Conservation (phyloP, 1,140 invertebrate species). For the Copidosoma floridanum region DNA sequence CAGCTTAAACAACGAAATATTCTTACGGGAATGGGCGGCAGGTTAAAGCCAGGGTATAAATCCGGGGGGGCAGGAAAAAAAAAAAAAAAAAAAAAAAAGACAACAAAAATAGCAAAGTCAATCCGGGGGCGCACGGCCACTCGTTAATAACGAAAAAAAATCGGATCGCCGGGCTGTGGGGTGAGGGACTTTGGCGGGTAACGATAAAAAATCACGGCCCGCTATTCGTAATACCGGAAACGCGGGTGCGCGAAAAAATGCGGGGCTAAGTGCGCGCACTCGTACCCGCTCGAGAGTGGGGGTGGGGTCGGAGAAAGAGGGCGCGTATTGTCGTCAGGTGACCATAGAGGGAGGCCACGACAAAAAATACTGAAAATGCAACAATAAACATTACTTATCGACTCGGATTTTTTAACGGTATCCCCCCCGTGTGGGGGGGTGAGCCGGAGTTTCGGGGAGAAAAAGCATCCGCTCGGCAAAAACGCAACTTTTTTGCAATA, state of each 20-base stretch:
- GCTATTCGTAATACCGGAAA: neutral
- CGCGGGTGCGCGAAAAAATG: neutral
- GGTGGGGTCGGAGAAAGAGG: neutral
- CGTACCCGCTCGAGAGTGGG: neutral
- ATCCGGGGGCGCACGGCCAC: constrained; percentile 33
- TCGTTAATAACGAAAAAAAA: constrained; percentile 32
- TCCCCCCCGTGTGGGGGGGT: no score
- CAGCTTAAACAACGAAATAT: constrained; percentile 11
- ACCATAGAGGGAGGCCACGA: neutral
- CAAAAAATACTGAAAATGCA: constrained; percentile 43
- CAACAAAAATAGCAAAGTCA: constrained; percentile 25
- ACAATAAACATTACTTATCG: constrained; percentile 59
- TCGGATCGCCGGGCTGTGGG: constrained; percentile 2
- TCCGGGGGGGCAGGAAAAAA: neutral
- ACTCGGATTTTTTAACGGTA: constrained; percentile 47
- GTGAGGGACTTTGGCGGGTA: no score
- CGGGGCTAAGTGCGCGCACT: constrained; percentile 5
- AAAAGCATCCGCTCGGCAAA: constrained; percentile 26
- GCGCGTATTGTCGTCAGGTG: constrained; percentile 32
- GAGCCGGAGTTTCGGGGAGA: no score
- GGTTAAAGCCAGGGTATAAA: constrained; percentile 19
- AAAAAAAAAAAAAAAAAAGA: constrained; percentile 34
- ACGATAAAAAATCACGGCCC: constrained; percentile 24
- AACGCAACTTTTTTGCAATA: constrained; percentile 54
- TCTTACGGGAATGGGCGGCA: neutral